Evolutionary conservation across 2,888 invertebrate species (phyloP).

Genomic region (Acrobasis consociella): DNA sequence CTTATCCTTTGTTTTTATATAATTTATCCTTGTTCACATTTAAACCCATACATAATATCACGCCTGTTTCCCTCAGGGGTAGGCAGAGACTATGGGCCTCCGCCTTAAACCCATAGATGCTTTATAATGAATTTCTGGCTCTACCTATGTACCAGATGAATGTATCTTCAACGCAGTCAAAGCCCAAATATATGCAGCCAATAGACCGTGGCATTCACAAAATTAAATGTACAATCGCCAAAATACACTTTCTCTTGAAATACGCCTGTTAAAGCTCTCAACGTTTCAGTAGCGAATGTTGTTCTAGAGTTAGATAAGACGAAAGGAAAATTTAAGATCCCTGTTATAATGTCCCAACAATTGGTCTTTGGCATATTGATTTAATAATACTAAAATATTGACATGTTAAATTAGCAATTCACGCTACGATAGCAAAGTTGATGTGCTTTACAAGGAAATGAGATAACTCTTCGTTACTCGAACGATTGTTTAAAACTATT

Average conservation of each 20-base stretch:
- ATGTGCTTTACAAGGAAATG: conserved; percentile 50
- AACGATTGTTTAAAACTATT: conserved; percentile 74
- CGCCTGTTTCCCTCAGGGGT: too few species aligned
- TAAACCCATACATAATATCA: too few species aligned
- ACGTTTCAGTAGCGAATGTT: conserved; percentile 47
- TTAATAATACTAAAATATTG: conserved; percentile 61
- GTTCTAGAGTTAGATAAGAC: conserved; percentile 51
- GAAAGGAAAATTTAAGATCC: conserved; percentile 74
- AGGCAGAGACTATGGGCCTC: too few species aligned
- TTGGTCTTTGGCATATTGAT: conserved; percentile 79
- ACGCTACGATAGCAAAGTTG: conserved; percentile 46
- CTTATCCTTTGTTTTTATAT: too few species aligned
- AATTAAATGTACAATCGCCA: conserved; percentile 64
- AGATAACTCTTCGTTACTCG: conserved; percentile 56
- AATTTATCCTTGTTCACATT: too few species aligned
- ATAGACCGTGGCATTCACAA: conserved; percentile 51
- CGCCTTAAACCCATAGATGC: too few species aligned
- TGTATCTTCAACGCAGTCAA: conserved; percentile 1
- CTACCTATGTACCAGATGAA: neutral
- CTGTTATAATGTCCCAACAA: conserved; percentile 75
- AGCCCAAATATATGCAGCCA: conserved; percentile 17
- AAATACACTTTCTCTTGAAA: conserved; percentile 64
- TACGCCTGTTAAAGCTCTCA: conserved; percentile 65
- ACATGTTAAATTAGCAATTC: conserved; percentile 55
- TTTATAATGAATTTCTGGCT: too few species aligned